phyloP scores from a whole-genome alignment of 2,113 vertebrate genomes.

The Chaenogobius annularis region DNA sequence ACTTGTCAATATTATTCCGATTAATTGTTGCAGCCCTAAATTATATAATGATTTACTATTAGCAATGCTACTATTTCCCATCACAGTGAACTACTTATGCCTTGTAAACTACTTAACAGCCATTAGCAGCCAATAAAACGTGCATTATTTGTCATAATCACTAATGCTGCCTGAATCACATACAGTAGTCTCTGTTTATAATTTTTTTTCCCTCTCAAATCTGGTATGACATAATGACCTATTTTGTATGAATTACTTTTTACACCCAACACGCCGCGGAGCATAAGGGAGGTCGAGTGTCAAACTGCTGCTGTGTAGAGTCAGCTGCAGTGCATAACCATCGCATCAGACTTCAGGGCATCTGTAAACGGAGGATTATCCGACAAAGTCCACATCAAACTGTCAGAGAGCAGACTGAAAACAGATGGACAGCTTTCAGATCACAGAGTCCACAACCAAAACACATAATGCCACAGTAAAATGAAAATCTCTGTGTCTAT shows the following conservation, averaged over 20 bases:
- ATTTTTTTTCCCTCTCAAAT: not conserved
- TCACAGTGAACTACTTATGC: no score
- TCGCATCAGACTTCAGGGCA: slow-evolving; percentile 1
- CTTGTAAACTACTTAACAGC: no score
- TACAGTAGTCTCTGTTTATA: not conserved
- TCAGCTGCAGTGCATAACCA: slow-evolving; percentile 8
- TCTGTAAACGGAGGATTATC: not conserved
- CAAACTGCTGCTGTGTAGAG: slow-evolving; percentile 11
- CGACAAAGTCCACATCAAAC: not conserved
- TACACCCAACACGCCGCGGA: slow-evolving; percentile 27
- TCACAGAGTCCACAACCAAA: slow-evolving; percentile 7
- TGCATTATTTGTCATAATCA: no score
- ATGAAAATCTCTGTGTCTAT: not conserved
- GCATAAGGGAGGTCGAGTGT: slow-evolving; percentile 13
- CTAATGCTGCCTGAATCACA: not conserved
- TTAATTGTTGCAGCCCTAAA: no score
- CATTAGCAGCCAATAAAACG: no score
- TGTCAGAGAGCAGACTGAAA: not conserved
- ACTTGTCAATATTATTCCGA: no score
- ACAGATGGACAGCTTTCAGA: slow-evolving; percentile 12
- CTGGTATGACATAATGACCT: not conserved
- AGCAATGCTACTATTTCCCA: no score
- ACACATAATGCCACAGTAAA: not conserved
- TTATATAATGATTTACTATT: no score
- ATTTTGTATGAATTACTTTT: slow-evolving; percentile 14